Percentiles rank a stretch among this genome's conserved stretches.
Conservation (phyloP, 2,888 invertebrate species). For the Trilocha varians region DNA sequence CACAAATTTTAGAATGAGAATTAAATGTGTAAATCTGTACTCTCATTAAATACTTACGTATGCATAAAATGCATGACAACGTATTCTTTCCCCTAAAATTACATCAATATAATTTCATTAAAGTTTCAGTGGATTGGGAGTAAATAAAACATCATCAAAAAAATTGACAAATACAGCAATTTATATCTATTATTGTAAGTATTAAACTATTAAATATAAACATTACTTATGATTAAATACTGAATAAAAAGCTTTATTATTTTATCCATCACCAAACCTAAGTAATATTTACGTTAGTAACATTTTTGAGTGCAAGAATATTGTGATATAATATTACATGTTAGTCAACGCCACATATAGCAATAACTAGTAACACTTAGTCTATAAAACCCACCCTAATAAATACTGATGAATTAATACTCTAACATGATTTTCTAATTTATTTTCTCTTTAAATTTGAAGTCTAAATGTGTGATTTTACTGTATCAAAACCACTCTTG, state of each 20-base stretch:
- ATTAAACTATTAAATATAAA: constrained; percentile 50
- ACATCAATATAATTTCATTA: no score
- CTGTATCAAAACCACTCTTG: constrained; percentile 22
- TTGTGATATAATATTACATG: constrained; percentile 13
- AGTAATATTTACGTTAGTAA: constrained; percentile 50
- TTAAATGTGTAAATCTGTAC: no score
- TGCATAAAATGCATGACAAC: no score
- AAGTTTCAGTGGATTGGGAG: no score
- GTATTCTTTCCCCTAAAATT: no score
- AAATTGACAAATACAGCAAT: constrained; percentile 46
- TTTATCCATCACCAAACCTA: constrained; percentile 59
- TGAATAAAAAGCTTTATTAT: constrained; percentile 49
- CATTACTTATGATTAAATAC: constrained; percentile 53
- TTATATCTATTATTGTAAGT: constrained; percentile 36
- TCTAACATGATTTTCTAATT: constrained; percentile 15
- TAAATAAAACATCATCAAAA: constrained; percentile 34
- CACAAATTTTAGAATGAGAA: no score
- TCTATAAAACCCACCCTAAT: constrained; percentile 32
- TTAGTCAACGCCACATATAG: constrained; percentile 24
- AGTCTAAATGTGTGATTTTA: constrained; percentile 32
- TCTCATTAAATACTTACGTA: no score
- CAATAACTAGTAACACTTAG: constrained; percentile 50
- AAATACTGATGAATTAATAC: constrained; percentile 26
- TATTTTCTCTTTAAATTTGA: constrained; percentile 16
- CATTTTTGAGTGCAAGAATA: constrained; percentile 30